phyloP scores from a whole-genome alignment of 2,797 vertebrate species.

The Tinamus major region DNA sequence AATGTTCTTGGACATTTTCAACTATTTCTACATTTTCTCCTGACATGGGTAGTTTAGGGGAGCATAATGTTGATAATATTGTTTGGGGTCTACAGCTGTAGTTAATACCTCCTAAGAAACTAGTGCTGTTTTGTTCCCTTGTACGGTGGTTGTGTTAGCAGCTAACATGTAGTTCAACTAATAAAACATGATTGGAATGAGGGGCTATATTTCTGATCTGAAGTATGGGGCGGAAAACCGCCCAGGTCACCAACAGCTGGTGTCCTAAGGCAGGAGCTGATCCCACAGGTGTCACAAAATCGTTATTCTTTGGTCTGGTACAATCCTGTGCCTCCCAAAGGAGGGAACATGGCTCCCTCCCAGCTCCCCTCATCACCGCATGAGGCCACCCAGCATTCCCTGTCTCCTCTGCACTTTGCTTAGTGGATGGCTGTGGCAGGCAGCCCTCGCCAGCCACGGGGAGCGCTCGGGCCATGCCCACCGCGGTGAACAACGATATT shows the following conservation, averaged over 20 bases:
- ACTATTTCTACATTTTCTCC: background rate
- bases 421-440: no score
- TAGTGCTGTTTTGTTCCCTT: background rate
- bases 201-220: background rate
- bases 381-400: no score
- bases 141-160: background rate
- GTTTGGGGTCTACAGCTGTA: background rate
- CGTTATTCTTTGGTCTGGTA: rapidly evolving
- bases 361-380: background rate
- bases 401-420: background rate
- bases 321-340: rapidly evolving
- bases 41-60: background rate
- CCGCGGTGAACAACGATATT: no score
- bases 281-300: rapidly evolving
- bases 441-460: no score
- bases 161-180: background rate
- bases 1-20: background rate
- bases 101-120: background rate
- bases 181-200: background rate
- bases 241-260: rapidly evolving
- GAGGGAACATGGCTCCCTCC: background rate
- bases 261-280: background rate
- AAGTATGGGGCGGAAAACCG: background rate
- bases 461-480: no score
- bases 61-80: background rate